These are phyloP conservation scores for Drosophila malerkotliana DNA, from an alignment of 1,140 invertebrate genomes.

Conservation along the genomic window DNA sequence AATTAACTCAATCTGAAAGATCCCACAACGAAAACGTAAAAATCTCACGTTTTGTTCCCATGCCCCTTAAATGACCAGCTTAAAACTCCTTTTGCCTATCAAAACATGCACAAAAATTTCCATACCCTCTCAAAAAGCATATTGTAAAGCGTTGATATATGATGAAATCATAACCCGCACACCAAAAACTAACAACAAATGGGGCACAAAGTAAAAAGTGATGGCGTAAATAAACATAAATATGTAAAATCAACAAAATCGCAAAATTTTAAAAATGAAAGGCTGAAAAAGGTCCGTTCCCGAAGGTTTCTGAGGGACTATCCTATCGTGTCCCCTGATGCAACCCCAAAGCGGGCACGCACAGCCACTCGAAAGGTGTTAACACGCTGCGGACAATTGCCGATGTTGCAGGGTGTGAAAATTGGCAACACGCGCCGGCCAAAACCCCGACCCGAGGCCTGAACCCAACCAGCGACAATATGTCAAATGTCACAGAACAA, in stretches of 20 bases:
- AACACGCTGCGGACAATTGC: conserved; percentile 78
- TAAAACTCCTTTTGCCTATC: conserved; percentile 59
- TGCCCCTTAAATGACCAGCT: conserved; percentile 13
- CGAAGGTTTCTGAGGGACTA: conserved; percentile 22
- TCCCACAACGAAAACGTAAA: conserved; percentile 52
- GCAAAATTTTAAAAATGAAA: conserved; percentile 67
- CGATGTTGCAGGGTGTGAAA: conserved; percentile 77
- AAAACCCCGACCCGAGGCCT: conserved; percentile 22
- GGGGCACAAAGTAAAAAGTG: conserved; percentile 23
- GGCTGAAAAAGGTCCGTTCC: conserved; percentile 20
- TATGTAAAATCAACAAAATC: conserved; percentile 75
- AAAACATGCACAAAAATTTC: conserved; percentile 72
- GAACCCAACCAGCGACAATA: conserved; percentile 70
- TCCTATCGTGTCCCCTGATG: conserved; percentile 6
- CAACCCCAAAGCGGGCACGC: conserved; percentile 61
- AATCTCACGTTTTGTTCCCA: conserved; percentile 42
- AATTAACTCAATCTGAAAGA: conserved; percentile 35
- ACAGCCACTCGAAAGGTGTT: conserved; percentile 70
- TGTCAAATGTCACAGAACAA: conserved; percentile 80
- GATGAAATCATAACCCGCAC: conserved; percentile 20
- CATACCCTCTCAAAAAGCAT: conserved; percentile 63
- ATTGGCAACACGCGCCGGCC: conserved; percentile 78
- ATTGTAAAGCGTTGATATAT: conserved; percentile 51
- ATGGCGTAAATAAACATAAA: conserved; percentile 68
- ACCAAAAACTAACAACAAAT: conserved; percentile 37